phyloP scores from a whole-genome alignment of 2,113 vertebrate species.

The Myotis brandtii region DNA sequence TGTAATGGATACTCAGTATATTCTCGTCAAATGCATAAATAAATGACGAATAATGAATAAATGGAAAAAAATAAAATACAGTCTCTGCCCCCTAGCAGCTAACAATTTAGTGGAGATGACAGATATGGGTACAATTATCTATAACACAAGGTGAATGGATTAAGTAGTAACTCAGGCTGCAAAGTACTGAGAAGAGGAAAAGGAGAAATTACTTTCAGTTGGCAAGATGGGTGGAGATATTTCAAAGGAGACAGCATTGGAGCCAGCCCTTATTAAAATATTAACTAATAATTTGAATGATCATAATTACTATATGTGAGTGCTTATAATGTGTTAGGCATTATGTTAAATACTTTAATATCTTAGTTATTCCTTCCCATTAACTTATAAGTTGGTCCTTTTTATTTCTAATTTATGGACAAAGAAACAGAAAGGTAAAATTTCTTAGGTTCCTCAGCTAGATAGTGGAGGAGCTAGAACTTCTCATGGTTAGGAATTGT shows the following conservation, averaged over 20 bases:
- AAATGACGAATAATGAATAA: neutral
- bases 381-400: neutral
- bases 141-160: neutral
- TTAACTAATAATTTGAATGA: neutral
- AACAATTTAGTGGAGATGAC: neutral
- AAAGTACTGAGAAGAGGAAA: conserved; percentile 4
- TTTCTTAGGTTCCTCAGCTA: neutral
- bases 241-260: neutral
- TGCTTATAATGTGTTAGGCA: neutral
- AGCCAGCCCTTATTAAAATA: neutral
- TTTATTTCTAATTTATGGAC: conserved; percentile 12
- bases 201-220: neutral
- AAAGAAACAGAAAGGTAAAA: neutral
- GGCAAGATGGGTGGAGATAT: neutral
- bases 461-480: neutral
- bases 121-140: neutral
- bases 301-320: neutral
- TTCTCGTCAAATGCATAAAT: neutral
- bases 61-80: neutral
- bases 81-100: neutral
- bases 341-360: neutral
- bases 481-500: neutral
- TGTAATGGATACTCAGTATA: neutral
- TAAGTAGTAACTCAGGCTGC: neutral
- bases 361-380: neutral